Evolutionary conservation across 2,797 vertebrate genomes (phyloP).

Genomic region (Synanceia verrucosa): DNA sequence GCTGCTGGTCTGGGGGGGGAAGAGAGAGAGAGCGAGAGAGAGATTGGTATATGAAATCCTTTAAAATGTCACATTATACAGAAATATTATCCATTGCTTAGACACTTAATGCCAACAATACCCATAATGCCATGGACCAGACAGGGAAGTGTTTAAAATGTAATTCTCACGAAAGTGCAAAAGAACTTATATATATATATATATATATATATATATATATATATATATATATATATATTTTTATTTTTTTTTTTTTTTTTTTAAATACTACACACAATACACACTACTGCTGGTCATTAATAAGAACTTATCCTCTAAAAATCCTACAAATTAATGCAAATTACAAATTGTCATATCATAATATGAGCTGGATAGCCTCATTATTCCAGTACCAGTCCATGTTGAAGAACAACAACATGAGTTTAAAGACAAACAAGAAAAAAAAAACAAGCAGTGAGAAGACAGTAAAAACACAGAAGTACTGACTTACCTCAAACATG

Average conservation of each 20-base stretch:
- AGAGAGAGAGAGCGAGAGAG: too few relatives aligned
- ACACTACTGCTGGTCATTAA: neutral
- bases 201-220: too few relatives aligned
- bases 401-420: neutral
- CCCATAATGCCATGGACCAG: rapidly evolving
- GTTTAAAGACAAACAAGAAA: neutral
- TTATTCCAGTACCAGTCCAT: neutral
- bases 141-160: neutral
- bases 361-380: neutral
- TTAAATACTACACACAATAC: too few relatives aligned
- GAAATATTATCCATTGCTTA: neutral
- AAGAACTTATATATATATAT: too few relatives aligned
- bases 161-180: too few relatives aligned
- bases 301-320: neutral
- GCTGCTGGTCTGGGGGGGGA: slow-evolving; percentile 63
- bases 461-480: too few relatives aligned
- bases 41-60: too few relatives aligned
- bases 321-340: neutral
- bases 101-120: neutral
- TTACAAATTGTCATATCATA: neutral
- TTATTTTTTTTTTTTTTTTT: too few relatives aligned
- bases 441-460: neutral
- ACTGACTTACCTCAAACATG: slow-evolving; percentile 75
- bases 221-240: too few relatives aligned
- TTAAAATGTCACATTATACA: neutral